A percentile compares a stretch with the other conserved stretches of the same genome.
phyloP scores from a whole-genome alignment of 1,140 invertebrate genomes.

The Matsumurasca onukii region DNA sequence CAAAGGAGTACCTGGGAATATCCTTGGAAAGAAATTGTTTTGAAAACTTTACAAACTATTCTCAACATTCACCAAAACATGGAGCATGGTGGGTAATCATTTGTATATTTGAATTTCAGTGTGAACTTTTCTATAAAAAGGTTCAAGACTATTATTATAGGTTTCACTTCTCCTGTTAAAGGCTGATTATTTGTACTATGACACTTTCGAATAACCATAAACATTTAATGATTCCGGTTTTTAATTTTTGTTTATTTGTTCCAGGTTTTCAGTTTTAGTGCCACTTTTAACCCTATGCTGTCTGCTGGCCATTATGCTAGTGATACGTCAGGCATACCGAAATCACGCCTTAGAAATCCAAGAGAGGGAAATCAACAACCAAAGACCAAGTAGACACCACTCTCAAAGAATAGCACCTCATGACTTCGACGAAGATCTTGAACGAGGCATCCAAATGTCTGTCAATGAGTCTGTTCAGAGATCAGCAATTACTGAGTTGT shows the following conservation, averaged over 20 bases:
- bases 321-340: conserved; percentile 20
- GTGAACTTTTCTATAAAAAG: no score
- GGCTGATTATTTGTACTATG: no score
- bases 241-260: no score
- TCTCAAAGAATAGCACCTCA: background rate
- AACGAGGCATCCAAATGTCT: conserved; percentile 8
- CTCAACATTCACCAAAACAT: background rate
- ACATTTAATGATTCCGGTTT: no score
- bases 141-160: no score
- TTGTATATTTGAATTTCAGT: no score
- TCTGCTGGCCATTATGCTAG: conserved; percentile 4
- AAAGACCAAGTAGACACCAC: background rate
- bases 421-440: conserved; percentile 15
- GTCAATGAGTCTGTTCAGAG: conserved; percentile 16
- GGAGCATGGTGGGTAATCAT: no score
- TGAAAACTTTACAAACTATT: background rate
- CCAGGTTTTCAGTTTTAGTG: conserved; percentile 7
- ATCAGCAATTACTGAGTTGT: conserved; percentile 10
- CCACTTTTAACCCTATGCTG: conserved; percentile 3
- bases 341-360: conserved; percentile 2
- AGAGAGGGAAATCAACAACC: background rate
- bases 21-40: conserved; percentile 17
- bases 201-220: no score
- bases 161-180: no score
- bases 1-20: conserved; percentile 1